Percentiles rank a stretch among this genome's conserved stretches.
Evolutionary conservation across 2,888 invertebrate species (phyloP).

Genomic region (Germaria angustata): DNA sequence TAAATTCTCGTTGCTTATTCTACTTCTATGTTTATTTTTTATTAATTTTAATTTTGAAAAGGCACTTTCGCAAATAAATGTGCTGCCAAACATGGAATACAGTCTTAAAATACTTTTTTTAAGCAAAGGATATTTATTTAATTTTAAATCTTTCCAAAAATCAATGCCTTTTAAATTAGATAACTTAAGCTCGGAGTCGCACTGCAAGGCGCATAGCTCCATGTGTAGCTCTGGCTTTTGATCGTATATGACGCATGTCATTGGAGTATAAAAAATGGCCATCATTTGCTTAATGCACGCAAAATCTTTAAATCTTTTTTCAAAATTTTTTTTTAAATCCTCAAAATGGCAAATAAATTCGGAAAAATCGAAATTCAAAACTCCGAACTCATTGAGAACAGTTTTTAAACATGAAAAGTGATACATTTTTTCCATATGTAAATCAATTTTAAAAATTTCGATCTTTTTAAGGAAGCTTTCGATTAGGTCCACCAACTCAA

Average conservation of each 20-base stretch:
- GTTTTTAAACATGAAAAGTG: constrained; percentile 31
- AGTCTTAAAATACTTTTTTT: not conserved
- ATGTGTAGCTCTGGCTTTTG: too few species aligned
- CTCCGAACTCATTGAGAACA: too few species aligned
- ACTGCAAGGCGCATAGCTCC: too few species aligned
- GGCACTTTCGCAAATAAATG: too few species aligned
- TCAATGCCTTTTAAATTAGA: too few species aligned
- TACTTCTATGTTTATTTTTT: not conserved
- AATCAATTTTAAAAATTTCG: too few species aligned
- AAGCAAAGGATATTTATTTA: not conserved
- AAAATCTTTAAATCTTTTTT: constrained; percentile 21
- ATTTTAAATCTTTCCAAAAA: too few species aligned
- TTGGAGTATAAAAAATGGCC: constrained; percentile 37
- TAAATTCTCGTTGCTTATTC: not conserved
- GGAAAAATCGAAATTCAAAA: too few species aligned
- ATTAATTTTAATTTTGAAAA: not conserved
- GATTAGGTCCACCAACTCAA: constrained; percentile 29
- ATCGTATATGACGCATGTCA: constrained; percentile 23
- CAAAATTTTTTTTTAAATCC: constrained; percentile 22
- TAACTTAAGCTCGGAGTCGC: too few species aligned
- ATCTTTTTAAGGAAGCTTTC: too few species aligned
- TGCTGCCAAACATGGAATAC: not conserved
- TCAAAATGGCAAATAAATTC: not conserved
- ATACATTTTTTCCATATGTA: too few species aligned
- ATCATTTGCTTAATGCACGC: constrained; percentile 19